Evolutionary conservation across 2,888 invertebrate species (phyloP).

Genomic region (Opisthograptis luteolata): DNA sequence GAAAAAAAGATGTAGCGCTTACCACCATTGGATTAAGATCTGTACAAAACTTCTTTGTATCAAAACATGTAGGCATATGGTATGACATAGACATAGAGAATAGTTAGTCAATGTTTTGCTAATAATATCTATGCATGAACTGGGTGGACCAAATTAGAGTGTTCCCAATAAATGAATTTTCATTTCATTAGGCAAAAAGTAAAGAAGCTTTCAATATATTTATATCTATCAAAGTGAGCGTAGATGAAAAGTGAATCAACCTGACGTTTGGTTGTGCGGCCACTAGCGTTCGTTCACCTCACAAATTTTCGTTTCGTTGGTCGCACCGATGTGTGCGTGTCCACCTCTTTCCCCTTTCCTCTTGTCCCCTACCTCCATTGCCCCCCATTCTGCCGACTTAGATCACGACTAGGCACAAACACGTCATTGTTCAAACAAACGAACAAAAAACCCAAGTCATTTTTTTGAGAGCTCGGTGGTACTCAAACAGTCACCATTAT

Average conservation of each 20-base stretch:
- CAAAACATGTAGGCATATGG: not conserved
- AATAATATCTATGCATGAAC: not conserved
- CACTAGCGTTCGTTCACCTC: conserved; percentile 80
- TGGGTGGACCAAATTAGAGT: conserved; percentile 4
- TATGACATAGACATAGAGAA: too few relatives aligned
- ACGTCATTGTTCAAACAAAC: conserved; percentile 53
- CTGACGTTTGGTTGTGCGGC: conserved; percentile 78
- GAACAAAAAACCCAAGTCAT: too few relatives aligned
- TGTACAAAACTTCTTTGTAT: too few relatives aligned
- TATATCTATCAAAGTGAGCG: conserved; percentile 65
- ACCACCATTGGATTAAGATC: not conserved
- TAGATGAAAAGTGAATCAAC: conserved; percentile 84
- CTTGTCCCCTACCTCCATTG: conserved; percentile 39
- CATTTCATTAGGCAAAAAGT: conserved; percentile 58
- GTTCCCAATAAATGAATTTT: conserved; percentile 59
- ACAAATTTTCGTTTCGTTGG: conserved; percentile 84
- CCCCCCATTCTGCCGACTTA: conserved; percentile 70
- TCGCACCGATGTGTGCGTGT: conserved; percentile 65
- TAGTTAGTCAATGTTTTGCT: not conserved
- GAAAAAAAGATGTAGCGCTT: not conserved
- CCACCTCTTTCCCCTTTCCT: conserved; percentile 44
- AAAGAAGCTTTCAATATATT: conserved; percentile 55
- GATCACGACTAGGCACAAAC: conserved; percentile 63
- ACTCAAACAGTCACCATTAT: conserved; percentile 25
- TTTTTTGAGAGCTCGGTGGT: conserved; percentile 37